A percentile compares a stretch with the other conserved stretches of the same genome.
Evolutionary conservation across 2,113 vertebrate species (phyloP).

Genomic region (Struthio camelus): DNA sequence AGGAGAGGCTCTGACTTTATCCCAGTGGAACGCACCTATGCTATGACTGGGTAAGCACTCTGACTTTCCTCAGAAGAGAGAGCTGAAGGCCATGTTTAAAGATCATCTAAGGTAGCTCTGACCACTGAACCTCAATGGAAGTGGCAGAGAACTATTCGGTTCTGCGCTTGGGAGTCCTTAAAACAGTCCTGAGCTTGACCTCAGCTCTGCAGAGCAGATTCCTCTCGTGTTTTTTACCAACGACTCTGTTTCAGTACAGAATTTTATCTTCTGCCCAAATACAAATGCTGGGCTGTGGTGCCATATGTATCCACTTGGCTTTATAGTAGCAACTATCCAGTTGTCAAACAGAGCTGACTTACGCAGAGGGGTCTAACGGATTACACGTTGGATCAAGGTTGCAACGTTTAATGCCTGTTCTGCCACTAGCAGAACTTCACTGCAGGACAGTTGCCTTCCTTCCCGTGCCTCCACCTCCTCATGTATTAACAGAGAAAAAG

Average conservation of each 20-base stretch:
- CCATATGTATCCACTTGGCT: accelerated
- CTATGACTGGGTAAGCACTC: not conserved
- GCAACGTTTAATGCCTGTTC: not conserved
- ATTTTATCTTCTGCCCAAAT: not conserved
- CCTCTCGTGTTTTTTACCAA: not conserved
- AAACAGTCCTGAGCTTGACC: not conserved
- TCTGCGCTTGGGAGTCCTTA: not conserved
- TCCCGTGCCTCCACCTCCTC: not conserved
- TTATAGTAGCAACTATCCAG: accelerated
- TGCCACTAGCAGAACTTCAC: not conserved
- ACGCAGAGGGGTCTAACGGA: accelerated
- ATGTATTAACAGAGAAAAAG: accelerated
- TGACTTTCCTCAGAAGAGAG: not conserved
- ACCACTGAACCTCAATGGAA: not conserved
- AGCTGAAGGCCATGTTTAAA: not conserved
- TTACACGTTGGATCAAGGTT: accelerated
- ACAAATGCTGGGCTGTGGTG: accelerated
- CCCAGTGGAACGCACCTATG: not conserved
- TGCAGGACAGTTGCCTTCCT: not conserved
- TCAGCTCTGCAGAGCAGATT: not conserved
- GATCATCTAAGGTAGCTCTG: not conserved
- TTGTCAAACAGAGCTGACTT: not conserved
- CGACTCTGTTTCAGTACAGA: not conserved
- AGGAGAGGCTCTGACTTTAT: not conserved
- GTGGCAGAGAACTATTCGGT: not conserved